A percentile compares a stretch with the other conserved stretches of the same genome.
Evolutionary conservation across 2,888 invertebrate species (phyloP).

Genomic region (Timema podura): DNA sequence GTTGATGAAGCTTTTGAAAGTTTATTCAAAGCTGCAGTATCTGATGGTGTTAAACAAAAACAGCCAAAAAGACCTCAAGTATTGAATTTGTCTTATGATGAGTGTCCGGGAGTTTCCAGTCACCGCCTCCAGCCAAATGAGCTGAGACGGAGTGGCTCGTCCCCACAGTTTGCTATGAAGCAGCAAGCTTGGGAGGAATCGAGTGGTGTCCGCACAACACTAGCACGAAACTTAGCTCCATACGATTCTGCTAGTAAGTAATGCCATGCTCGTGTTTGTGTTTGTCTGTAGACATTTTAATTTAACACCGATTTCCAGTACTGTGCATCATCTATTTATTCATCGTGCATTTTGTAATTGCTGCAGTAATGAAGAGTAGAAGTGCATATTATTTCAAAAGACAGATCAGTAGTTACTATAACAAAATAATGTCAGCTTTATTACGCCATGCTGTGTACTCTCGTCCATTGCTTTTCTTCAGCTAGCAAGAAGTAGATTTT

Average conservation of each 20-base stretch:
- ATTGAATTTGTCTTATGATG: not conserved
- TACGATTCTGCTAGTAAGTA: conserved; percentile 34
- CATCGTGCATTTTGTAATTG: too few species aligned
- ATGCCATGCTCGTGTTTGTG: conserved; percentile 2
- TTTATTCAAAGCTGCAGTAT: conserved; percentile 58
- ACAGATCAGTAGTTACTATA: too few species aligned
- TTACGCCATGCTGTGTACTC: too few species aligned
- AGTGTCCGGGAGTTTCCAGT: too few species aligned
- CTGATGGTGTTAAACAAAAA: conserved; percentile 13
- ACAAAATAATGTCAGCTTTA: too few species aligned
- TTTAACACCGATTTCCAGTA: too few species aligned
- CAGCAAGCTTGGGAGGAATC: conserved; percentile 32
- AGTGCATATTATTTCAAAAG: too few species aligned
- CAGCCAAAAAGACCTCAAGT: conserved; percentile 13
- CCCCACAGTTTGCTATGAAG: conserved; percentile 29
- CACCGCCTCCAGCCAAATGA: conserved; percentile 18
- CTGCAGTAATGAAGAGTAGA: too few species aligned
- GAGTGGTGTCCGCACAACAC: conserved; percentile 25
- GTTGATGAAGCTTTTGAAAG: conserved; percentile 86
- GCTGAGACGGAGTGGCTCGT: conserved; percentile 21
- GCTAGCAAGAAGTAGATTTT: conserved; percentile 9
- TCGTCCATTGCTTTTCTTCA: conserved; percentile 13
- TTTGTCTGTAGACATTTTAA: too few species aligned
- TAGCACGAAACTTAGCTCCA: conserved; percentile 28
- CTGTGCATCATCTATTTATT: too few species aligned